phyloP scores from a whole-genome alignment of 2,888 invertebrate genomes.

The Catocala fraxini region DNA sequence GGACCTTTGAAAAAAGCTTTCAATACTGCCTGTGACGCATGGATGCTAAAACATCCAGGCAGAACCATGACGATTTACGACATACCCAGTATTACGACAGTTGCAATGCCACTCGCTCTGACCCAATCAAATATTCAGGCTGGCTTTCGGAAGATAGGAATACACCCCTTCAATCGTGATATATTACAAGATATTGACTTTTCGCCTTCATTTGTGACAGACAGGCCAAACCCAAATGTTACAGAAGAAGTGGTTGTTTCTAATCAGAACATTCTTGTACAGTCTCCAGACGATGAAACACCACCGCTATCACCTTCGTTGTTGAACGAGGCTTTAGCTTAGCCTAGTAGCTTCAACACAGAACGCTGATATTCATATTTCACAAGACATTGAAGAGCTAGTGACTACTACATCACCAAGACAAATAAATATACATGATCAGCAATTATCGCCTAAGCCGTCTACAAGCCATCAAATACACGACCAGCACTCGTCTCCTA shows the following conservation, averaged over 20 bases:
- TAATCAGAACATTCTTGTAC: too few species aligned
- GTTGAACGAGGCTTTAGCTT: too few species aligned
- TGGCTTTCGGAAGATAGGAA: slow-evolving; percentile 15
- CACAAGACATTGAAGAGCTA: slow-evolving; percentile 9
- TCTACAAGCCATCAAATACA: slow-evolving; percentile 3
- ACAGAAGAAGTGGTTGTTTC: too few species aligned
- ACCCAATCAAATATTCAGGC: slow-evolving; percentile 8
- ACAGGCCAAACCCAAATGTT: slow-evolving; percentile 6
- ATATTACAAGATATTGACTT: slow-evolving; percentile 4
- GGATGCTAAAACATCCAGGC: too few species aligned
- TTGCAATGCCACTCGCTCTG: slow-evolving; percentile 3
- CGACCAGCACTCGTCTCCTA: too few species aligned
- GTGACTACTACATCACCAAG: slow-evolving; percentile 1
- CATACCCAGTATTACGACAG: too few species aligned
- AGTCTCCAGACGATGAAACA: too few species aligned
- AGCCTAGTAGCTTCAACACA: too few species aligned
- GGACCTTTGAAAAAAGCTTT: too few species aligned
- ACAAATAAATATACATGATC: slow-evolving; percentile 3
- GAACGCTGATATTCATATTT: background rate
- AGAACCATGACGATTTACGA: too few species aligned
- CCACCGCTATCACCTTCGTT: too few species aligned
- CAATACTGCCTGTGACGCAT: too few species aligned
- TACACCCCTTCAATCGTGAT: slow-evolving; percentile 12
- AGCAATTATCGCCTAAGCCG: background rate
- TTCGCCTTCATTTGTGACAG: background rate